A percentile compares a stretch with the other conserved stretches of the same genome.
Conservation (phyloP, 2,888 invertebrate species). For the Thereva nobilitata region DNA sequence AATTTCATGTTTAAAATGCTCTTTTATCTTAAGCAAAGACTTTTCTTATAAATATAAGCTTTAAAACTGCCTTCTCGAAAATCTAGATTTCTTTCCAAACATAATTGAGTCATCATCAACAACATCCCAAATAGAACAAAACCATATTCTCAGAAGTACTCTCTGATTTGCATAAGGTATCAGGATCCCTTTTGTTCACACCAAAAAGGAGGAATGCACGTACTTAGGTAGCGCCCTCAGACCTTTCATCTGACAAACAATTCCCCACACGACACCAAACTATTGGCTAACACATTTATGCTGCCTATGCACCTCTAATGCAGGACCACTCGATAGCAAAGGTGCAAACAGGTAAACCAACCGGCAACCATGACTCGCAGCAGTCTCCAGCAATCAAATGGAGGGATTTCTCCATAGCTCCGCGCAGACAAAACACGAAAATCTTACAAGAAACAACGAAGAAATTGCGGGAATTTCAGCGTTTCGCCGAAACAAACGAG, state of each 20-base stretch:
- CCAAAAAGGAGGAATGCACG: constrained; percentile 7
- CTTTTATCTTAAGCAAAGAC: constrained; percentile 1
- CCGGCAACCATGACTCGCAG: neutral
- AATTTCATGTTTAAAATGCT: no score
- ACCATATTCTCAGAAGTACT: constrained; percentile 18
- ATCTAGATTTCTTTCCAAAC: constrained; percentile 6
- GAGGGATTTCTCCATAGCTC: neutral
- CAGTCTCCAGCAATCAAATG: neutral
- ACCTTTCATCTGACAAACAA: constrained; percentile 39
- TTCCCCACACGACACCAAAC: constrained; percentile 39
- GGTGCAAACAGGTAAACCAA: no score
- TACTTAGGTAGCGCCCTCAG: constrained; percentile 35
- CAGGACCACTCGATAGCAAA: no score
- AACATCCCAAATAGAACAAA: neutral
- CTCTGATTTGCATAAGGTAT: neutral
- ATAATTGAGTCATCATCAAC: constrained; percentile 26
- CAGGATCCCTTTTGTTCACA: constrained; percentile 2
- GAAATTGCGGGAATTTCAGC: constrained; percentile 59
- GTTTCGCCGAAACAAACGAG: constrained; percentile 59
- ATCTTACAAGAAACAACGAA: constrained; percentile 39
- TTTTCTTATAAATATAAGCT: neutral
- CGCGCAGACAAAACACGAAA: no score
- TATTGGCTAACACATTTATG: constrained; percentile 5
- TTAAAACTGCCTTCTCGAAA: neutral
- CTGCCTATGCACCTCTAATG: no score